These are phyloP conservation scores for Venustaconcha ellipsiformis DNA, from an alignment of 1,140 invertebrate species.

Conservation along the genomic window DNA sequence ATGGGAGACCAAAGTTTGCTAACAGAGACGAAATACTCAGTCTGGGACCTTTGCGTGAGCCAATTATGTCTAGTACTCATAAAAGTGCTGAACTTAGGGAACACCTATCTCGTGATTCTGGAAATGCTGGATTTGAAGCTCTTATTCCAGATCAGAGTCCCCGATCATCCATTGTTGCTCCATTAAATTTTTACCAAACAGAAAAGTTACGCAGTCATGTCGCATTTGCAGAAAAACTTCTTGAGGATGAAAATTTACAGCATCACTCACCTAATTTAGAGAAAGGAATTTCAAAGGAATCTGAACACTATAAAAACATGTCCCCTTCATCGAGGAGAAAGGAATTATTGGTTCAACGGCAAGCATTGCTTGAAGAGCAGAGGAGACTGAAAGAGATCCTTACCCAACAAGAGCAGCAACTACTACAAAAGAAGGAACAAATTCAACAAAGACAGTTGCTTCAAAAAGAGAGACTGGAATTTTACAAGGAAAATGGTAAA, in stretches of 20 bases:
- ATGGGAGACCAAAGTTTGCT: conserved; percentile 29
- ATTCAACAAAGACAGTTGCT: conserved; percentile 18
- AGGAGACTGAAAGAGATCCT: conserved; percentile 15
- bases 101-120: conserved; percentile 10
- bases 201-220: conserved; percentile 16
- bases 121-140: not conserved
- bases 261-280: conserved; percentile 24
- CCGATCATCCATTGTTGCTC: too few relatives aligned
- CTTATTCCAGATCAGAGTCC: too few relatives aligned
- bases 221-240: conserved; percentile 18
- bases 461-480: conserved; percentile 30
- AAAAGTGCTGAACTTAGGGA: conserved; percentile 26
- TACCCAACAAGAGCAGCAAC: conserved; percentile 24
- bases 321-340: conserved; percentile 20
- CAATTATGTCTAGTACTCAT: conserved; percentile 28
- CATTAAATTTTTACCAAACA: too few relatives aligned
- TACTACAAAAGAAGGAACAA: conserved; percentile 15
- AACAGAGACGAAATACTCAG: conserved; percentile 16
- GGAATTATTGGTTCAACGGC: conserved; percentile 24
- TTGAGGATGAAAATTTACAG: conserved; percentile 16
- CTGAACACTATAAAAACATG: conserved; percentile 26
- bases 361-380: conserved; percentile 29
- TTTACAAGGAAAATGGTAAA: conserved; percentile 28
- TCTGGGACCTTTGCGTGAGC: conserved; percentile 26
- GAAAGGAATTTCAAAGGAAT: conserved; percentile 23